A percentile compares a stretch with the other conserved stretches of the same genome.
phyloP scores from a whole-genome alignment of 2,113 vertebrate genomes.

The Pandion haliaetus region DNA sequence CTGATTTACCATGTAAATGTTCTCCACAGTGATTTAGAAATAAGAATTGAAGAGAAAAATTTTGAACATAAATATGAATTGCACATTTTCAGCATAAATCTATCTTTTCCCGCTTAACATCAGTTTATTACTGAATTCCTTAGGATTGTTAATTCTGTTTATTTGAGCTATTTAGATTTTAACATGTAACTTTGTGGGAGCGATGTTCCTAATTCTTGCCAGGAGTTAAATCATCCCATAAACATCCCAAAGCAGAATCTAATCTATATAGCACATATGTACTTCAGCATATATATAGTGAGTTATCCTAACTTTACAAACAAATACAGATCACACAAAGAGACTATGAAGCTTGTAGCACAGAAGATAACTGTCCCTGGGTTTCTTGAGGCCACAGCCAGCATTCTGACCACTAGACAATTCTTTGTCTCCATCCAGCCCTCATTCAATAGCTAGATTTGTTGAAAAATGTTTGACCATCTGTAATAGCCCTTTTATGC shows the following conservation, averaged over 20 bases:
- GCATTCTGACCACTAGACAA: slow-evolving; percentile 22
- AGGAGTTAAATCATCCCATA: background rate
- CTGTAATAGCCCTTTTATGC: slow-evolving; percentile 31
- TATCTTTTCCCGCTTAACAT: background rate
- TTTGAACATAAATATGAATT: background rate
- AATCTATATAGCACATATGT: background rate
- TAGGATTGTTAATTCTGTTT: background rate
- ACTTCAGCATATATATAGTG: background rate
- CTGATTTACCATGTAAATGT: background rate
- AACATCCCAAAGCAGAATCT: background rate
- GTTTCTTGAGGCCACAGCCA: slow-evolving; percentile 28
- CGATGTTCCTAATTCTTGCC: background rate
- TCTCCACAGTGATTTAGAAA: background rate
- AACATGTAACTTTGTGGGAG: background rate
- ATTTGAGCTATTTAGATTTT: background rate
- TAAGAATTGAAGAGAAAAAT: background rate
- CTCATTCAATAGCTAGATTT: slow-evolving; percentile 25
- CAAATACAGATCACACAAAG: background rate
- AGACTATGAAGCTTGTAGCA: background rate
- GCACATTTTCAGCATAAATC: background rate
- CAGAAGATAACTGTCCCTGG: slow-evolving; percentile 11
- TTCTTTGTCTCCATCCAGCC: background rate
- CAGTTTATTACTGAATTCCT: background rate
- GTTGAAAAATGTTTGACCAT: slow-evolving; percentile 41
- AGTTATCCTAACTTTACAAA: background rate